Conservation (phyloP, 2,888 invertebrate species). For the Drosophila quinaria region DNA sequence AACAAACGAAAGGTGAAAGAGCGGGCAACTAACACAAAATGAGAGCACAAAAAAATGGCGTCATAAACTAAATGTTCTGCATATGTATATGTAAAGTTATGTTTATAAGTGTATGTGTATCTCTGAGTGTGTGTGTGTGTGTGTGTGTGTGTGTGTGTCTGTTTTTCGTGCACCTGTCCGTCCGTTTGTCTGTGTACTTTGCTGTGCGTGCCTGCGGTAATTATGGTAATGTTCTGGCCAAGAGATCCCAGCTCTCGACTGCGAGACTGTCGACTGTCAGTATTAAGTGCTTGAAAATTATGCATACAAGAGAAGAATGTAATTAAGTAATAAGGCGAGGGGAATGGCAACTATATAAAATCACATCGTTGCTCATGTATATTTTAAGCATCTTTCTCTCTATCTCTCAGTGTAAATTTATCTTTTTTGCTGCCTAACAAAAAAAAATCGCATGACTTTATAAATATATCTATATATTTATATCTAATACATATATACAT, state of each 20-base stretch:
- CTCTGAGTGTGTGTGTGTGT: conserved; percentile 13
- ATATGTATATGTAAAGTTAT: conserved; percentile 19
- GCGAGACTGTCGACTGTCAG: conserved; percentile 36
- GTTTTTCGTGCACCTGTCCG: conserved; percentile 26
- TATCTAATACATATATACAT: conserved; percentile 21
- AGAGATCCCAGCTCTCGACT: conserved; percentile 33
- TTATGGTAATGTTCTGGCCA: conserved; percentile 69
- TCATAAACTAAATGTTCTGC: conserved; percentile 41
- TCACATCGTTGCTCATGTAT: conserved; percentile 70
- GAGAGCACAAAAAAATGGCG: conserved; percentile 54
- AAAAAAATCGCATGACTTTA: conserved; percentile 64
- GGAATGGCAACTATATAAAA: conserved; percentile 22
- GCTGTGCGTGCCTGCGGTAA: conserved; percentile 63
- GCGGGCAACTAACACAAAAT: conserved; percentile 47
- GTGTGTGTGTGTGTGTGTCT: conserved; percentile 26
- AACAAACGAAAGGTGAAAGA: conserved; percentile 28
- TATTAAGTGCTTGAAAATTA: conserved; percentile 63
- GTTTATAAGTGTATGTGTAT: conserved; percentile 12
- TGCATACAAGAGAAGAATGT: conserved; percentile 68
- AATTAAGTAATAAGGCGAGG: conserved; percentile 64
- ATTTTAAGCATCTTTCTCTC: conserved; percentile 62
- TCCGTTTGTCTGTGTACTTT: conserved; percentile 36
- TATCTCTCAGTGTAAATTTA: conserved; percentile 53
- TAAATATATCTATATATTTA: conserved; percentile 32
- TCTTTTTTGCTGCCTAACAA: conserved; percentile 58